A percentile compares a stretch with the other conserved stretches of the same genome.
phyloP scores from a whole-genome alignment of 2,888 invertebrate genomes.

The Cactoblastis cactorum region DNA sequence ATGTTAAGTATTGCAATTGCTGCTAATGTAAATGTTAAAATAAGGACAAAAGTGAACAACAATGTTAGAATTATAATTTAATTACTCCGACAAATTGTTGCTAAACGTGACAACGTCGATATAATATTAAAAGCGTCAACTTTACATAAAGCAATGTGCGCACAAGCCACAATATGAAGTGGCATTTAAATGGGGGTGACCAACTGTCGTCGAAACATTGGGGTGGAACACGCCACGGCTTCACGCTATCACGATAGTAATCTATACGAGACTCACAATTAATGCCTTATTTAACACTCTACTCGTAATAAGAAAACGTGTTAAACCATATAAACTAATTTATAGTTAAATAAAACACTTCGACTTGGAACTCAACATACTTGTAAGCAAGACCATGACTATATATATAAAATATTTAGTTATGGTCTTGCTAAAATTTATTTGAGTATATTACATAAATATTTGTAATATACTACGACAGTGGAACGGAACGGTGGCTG shows the following conservation, averaged over 20 bases:
- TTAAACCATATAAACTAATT: slow-evolving; percentile 28
- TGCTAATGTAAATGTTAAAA: neutral
- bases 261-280: slow-evolving; percentile 69
- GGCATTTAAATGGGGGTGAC: slow-evolving; percentile 76
- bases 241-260: slow-evolving; percentile 72
- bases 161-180: slow-evolving; percentile 77
- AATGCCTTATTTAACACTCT: slow-evolving; percentile 68
- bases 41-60: neutral
- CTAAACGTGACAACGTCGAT: slow-evolving; percentile 35
- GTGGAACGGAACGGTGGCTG: slow-evolving; percentile 10
- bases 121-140: slow-evolving; percentile 58
- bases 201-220: slow-evolving; percentile 73
- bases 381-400: slow-evolving; percentile 12
- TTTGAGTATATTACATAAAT: slow-evolving; percentile 7
- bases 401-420: no score
- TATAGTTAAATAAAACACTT: slow-evolving; percentile 17
- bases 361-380: slow-evolving; percentile 15
- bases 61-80: slow-evolving; percentile 8
- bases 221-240: slow-evolving; percentile 68
- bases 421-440: no score
- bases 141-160: slow-evolving; percentile 61
- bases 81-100: slow-evolving; percentile 16
- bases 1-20: neutral
- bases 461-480: neutral
- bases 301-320: slow-evolving; percentile 37